Evolutionary conservation across 2,888 invertebrate genomes (phyloP).

Genomic region (Melieria omissa): DNA sequence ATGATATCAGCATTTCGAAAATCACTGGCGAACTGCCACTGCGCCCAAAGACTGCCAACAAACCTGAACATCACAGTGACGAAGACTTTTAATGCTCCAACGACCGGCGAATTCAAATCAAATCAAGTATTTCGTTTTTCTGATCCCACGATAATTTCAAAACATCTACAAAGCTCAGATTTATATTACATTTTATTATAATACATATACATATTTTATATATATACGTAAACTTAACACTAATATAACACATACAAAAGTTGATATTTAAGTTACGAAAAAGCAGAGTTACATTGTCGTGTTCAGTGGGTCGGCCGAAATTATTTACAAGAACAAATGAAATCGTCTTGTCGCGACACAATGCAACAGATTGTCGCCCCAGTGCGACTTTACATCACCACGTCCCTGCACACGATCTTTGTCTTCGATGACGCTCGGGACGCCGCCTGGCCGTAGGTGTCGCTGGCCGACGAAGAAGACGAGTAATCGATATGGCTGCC

Average conservation of each 20-base stretch:
- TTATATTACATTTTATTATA: background rate
- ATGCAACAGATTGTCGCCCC: background rate
- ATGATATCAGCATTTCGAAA: conserved; percentile 65
- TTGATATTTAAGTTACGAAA: background rate
- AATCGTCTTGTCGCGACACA: background rate
- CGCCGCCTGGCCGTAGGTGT: conserved; percentile 43
- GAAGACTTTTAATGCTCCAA: conserved; percentile 58
- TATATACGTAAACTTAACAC: conserved; percentile 14
- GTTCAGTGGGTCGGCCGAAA: conserved; percentile 12
- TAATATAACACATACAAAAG: conserved; percentile 9
- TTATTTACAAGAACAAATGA: conserved; percentile 31
- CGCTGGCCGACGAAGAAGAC: conserved; percentile 56
- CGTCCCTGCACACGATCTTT: conserved; percentile 62
- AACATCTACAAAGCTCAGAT: background rate
- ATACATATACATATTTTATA: conserved; percentile 16
- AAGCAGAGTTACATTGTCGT: conserved; percentile 6
- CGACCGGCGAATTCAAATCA: too few species aligned
- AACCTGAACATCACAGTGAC: conserved; percentile 62
- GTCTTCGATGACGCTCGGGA: conserved; percentile 54
- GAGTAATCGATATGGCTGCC: conserved; percentile 63
- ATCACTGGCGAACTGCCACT: conserved; percentile 60
- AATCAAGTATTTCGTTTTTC: too few species aligned
- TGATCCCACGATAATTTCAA: background rate
- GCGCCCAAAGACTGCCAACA: conserved; percentile 62
- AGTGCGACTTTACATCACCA: conserved; percentile 53